Conservation (phyloP, 2,888 invertebrate genomes). For the Luperina nickerlii region DNA sequence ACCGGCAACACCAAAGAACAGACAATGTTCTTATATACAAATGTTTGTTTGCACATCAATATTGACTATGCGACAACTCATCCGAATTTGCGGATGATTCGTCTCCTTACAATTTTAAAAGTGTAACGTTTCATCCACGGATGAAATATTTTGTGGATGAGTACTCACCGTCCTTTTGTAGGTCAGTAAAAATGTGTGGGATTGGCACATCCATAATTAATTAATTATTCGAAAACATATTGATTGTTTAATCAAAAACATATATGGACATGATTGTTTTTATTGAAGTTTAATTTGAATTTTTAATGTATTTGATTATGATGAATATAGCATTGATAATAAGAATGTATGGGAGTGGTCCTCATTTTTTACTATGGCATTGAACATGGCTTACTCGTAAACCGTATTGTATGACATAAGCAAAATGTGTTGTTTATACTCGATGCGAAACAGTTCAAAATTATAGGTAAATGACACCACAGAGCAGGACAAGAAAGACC, state of each 20-base stretch:
- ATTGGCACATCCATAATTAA: conserved; percentile 14
- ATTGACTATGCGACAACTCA: too few species aligned
- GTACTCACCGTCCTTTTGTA: not conserved
- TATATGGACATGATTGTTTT: conserved; percentile 35
- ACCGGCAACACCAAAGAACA: too few species aligned
- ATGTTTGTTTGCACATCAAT: too few species aligned
- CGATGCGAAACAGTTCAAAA: conserved; percentile 12
- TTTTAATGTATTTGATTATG: conserved; percentile 18
- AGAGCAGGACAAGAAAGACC: too few species aligned
- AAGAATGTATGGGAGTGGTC: conserved; percentile 50
- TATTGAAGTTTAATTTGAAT: conserved; percentile 36
- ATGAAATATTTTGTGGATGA: too few species aligned
- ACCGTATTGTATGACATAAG: conserved; percentile 36
- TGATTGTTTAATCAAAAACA: conserved; percentile 33
- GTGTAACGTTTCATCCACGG: too few species aligned
- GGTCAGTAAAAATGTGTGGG: conserved; percentile 42
- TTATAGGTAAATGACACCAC: not conserved
- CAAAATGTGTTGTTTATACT: conserved; percentile 22
- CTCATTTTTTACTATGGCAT: conserved; percentile 25
- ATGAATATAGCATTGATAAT: conserved; percentile 36
- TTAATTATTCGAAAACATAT: conserved; percentile 36
- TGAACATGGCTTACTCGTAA: conserved; percentile 22
- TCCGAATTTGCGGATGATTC: too few species aligned
- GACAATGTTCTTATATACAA: too few species aligned
- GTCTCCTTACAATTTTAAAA: too few species aligned